Conservation (phyloP, 1,140 invertebrate genomes). For the Pteromalus puparum region DNA sequence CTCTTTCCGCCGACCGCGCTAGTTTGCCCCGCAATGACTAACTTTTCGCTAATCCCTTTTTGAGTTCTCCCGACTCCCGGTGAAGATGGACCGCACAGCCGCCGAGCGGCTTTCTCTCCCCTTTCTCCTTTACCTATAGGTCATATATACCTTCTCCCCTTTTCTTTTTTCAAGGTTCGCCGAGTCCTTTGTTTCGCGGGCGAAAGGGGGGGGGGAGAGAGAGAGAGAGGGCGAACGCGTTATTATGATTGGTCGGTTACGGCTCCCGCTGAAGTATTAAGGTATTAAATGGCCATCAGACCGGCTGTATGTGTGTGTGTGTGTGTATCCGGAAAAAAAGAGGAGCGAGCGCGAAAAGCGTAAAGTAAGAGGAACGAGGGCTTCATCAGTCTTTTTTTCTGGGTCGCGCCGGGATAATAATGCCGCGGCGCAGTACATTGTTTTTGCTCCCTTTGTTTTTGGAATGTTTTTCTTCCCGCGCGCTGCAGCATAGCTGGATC, state of each 20-base stretch:
- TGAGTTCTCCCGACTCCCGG: slow-evolving; percentile 53
- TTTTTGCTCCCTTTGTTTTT: not conserved
- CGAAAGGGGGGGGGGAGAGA: too few species aligned
- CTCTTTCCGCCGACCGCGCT: slow-evolving; percentile 22
- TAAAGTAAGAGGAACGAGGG: slow-evolving; percentile 3
- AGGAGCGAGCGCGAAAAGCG: not conserved
- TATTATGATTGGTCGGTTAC: slow-evolving; percentile 16
- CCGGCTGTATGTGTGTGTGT: not conserved
- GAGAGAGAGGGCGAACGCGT: not conserved
- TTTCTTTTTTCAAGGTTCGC: not conserved
- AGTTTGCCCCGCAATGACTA: slow-evolving; percentile 38
- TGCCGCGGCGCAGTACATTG: not conserved
- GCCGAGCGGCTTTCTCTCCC: slow-evolving; percentile 18
- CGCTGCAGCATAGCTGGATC: not conserved
- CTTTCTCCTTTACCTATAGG: not conserved
- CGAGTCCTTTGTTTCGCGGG: not conserved
- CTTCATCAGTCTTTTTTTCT: not conserved
- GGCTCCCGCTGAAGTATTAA: not conserved
- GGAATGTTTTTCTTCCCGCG: not conserved
- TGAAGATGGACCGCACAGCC: slow-evolving; percentile 55
- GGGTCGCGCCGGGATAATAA: not conserved
- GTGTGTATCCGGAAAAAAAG: not conserved
- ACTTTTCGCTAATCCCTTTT: slow-evolving; percentile 55
- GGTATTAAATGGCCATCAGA: not conserved
- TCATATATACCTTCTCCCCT: not conserved